Evolutionary conservation across 2,797 vertebrate genomes (phyloP).

Genomic region (Naso thynnoides): DNA sequence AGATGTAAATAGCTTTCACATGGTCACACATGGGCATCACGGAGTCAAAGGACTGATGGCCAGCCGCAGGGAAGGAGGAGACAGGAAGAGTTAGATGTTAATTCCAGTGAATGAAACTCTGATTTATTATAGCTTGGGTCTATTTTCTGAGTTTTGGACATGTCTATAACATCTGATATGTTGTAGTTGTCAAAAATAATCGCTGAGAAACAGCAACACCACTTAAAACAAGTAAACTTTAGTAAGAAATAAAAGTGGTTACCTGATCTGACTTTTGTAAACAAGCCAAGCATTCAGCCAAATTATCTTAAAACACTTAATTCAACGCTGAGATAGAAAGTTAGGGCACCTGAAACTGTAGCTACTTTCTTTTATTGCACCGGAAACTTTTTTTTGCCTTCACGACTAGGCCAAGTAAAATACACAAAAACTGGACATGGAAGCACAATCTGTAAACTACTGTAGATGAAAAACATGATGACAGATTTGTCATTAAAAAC

Average conservation of each 20-base stretch:
- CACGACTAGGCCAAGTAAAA: neutral
- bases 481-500: neutral
- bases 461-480: conserved; percentile 2
- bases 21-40: conserved; percentile 26
- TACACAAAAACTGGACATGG: neutral
- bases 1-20: conserved; percentile 46
- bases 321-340: neutral
- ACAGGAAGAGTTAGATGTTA: neutral
- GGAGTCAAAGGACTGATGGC: conserved; percentile 10
- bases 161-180: neutral
- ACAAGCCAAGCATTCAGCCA: neutral
- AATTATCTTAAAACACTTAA: too few species aligned
- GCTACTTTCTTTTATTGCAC: neutral
- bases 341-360: neutral
- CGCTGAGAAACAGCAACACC: neutral
- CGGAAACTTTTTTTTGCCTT: neutral
- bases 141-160: neutral
- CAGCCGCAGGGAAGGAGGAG: conserved; percentile 21
- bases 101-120: neutral
- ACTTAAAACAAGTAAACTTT: too few species aligned
- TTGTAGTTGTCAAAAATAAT: neutral
- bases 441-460: neutral
- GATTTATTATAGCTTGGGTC: neutral
- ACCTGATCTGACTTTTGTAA: too few species aligned
- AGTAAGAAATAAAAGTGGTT: too few species aligned